phyloP scores from a whole-genome alignment of 2,888 invertebrate species.

The Heliothis peltigera region DNA sequence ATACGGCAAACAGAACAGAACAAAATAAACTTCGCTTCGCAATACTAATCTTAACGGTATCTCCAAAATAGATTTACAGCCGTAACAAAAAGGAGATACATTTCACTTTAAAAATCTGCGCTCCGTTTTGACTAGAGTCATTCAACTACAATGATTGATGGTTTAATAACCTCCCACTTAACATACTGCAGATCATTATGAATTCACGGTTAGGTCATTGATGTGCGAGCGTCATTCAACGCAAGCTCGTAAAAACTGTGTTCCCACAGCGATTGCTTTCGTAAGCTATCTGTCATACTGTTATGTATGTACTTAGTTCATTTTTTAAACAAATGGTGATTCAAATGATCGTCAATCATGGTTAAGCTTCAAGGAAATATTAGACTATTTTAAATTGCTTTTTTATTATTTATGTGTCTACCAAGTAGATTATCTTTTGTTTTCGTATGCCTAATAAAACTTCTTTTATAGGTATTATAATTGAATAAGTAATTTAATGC shows the following conservation, averaged over 20 bases:
- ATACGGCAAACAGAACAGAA: not conserved
- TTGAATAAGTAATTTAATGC: too few relatives aligned
- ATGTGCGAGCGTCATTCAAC: slow-evolving; percentile 41
- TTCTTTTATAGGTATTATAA: too few relatives aligned
- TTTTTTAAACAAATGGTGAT: slow-evolving; percentile 32
- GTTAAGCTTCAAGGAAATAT: slow-evolving; percentile 5
- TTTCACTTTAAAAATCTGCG: slow-evolving; percentile 45
- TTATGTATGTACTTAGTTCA: slow-evolving; percentile 33
- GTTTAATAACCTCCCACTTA: slow-evolving; percentile 61
- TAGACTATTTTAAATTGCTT: slow-evolving; percentile 1
- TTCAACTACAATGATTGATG: slow-evolving; percentile 60
- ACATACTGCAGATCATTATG: slow-evolving; percentile 48
- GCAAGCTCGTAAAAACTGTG: slow-evolving; percentile 41
- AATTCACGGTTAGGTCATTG: slow-evolving; percentile 62
- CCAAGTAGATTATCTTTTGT: too few relatives aligned
- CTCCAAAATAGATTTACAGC: slow-evolving; percentile 13
- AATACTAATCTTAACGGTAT: slow-evolving; percentile 15
- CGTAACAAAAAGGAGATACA: slow-evolving; percentile 37
- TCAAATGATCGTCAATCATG: slow-evolving; percentile 24
- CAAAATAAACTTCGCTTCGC: not conserved
- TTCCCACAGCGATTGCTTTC: slow-evolving; percentile 48
- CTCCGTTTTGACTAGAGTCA: slow-evolving; percentile 52
- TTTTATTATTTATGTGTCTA: slow-evolving; percentile 1
- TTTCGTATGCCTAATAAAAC: too few relatives aligned
- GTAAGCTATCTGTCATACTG: slow-evolving; percentile 47